These are phyloP conservation scores for Deroptyus accipitrinus DNA, from an alignment of 2,113 vertebrate genomes.

Conservation along the genomic window DNA sequence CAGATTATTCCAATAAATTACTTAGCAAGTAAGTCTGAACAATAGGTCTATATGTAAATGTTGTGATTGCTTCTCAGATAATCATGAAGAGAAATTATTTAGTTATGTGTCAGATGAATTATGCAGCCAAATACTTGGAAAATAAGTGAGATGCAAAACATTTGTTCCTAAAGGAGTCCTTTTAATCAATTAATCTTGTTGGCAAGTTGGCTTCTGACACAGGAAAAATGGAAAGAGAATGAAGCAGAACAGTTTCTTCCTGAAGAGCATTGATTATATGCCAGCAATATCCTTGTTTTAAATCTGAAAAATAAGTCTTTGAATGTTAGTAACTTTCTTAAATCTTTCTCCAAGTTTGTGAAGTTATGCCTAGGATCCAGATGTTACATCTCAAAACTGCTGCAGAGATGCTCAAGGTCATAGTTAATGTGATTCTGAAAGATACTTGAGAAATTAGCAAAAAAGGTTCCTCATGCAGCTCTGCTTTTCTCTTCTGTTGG, in stretches of 20 bases:
- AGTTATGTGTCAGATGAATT: constrained; percentile 39
- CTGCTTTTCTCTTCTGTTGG: neutral
- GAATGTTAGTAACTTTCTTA: neutral
- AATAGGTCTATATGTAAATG: constrained; percentile 36
- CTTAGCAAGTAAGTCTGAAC: constrained; percentile 35
- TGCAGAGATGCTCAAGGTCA: neutral
- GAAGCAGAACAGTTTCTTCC: constrained; percentile 13
- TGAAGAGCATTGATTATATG: constrained; percentile 7
- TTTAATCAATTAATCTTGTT: constrained; percentile 27
- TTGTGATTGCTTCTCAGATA: constrained; percentile 18
- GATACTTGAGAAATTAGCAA: neutral
- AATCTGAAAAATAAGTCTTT: neutral
- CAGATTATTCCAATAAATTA: constrained; percentile 25
- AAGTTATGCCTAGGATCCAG: neutral
- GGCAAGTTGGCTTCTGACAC: neutral
- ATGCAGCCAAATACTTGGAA: constrained; percentile 16
- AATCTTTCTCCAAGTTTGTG: neutral
- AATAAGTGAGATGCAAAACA: constrained; percentile 12
- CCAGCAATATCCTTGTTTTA: constrained; percentile 32
- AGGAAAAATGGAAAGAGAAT: constrained; percentile 5
- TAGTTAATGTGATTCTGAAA: neutral
- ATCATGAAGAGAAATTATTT: constrained; percentile 1
- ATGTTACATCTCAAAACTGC: neutral
- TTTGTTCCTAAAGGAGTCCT: constrained; percentile 1
- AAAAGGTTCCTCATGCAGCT: neutral